Base-by-base conservation (phyloP, 2,888 invertebrate genomes). In the Seira ritae region DNA sequence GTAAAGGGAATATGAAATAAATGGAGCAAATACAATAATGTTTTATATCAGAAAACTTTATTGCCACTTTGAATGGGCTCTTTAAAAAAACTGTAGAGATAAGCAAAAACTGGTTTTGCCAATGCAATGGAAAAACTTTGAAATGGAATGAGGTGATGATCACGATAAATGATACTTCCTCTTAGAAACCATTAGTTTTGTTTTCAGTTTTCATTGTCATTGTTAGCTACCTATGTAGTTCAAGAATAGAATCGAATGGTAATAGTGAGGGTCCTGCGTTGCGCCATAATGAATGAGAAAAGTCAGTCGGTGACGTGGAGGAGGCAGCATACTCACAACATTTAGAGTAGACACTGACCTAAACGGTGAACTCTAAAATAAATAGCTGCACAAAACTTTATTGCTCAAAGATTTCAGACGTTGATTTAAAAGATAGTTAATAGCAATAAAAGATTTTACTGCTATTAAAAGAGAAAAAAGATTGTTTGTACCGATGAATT, bases 11-110 rank as follows among this genome's bases (percentile, higher is more conserved):
- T 17, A 70, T 17, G 15, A 70, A 46, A 22, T 55, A 72, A 72
- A 72, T 60, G 72, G 60, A 55, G 72, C 72, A 72, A 72, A 72
- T 24, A 72, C 8, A 72, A 37, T 67, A 67, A 73, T 73, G 37
- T 65, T 73, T 65, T 42, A 73, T 73, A 73, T 73, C 20, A 72
- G 50, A 73, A 73, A 73, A 73, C 50, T 75, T 75, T 75, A 75
- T 75, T 75, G 75, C 75, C 66, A 23, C 74, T 67, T 75, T 75
- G 65, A 65, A 73, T 73, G 60, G 42, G 66, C 19, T 65, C 67
- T 73, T 65, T 67, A 60, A 42, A 72, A n/a, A n/a, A 70, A 17
- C 24, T 19, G n/a, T 19, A 46, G 24, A 75, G 46, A 74, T 65
- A 65, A 74, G 72, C 71, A 31, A 66, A 72, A 55, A 72, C 37